Evolutionary conservation across 1,140 invertebrate genomes (phyloP), one percentile per base, ranked within the genome.

Genomic region (Philopotamus ludificatus): DNA sequence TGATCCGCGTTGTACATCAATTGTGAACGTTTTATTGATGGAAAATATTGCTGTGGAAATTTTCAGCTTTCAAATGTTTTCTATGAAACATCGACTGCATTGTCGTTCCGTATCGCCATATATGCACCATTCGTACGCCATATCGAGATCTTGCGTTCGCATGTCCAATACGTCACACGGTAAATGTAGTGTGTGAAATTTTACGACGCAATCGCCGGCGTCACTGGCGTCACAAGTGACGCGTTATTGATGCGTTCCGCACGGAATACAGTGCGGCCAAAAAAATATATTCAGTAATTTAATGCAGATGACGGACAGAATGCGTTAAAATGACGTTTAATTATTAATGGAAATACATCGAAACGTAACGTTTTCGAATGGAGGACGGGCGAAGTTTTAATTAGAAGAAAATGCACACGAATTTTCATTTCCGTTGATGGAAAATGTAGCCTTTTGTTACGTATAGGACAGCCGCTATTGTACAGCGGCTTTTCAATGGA

Each of bases 151-250:
- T n/a, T n/a, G n/a, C n/a, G n/a, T n/a, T n/a, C n/a, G n/a, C 12
- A 34, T 34, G 28, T 34, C 28, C 28, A 34, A 34, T 34, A 34
- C 28, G 28, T 34, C 28, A 34, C 55, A 22, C 41, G 18, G 15
- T 28, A 58, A 58, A 58, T 58, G 55, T 58, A 34, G 23, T 28
- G 55, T 58, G 55, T 28, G 26, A 58, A 58, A 58, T 58, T 58
- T 58, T 58, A 58, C 42, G 41, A 44, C 39, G 55, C 55, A 58
- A 58, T 58, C 45, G 55, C 39, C 28, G 39, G 21, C 45, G 53
- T 55, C 53, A 55, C 53, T 39, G 34, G 53, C 25, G 53, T 55
- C n/a, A 20, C 53, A 55, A 55, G 10, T 45, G 39, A 58, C 45
- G 26, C 23, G 55, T 44, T 58, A 44, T 45, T 4, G 41, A 9